Percentiles rank a stretch among this genome's conserved stretches.
Evolutionary conservation across 2,797 vertebrate genomes (phyloP).

Genomic region (Allobates femoralis): DNA sequence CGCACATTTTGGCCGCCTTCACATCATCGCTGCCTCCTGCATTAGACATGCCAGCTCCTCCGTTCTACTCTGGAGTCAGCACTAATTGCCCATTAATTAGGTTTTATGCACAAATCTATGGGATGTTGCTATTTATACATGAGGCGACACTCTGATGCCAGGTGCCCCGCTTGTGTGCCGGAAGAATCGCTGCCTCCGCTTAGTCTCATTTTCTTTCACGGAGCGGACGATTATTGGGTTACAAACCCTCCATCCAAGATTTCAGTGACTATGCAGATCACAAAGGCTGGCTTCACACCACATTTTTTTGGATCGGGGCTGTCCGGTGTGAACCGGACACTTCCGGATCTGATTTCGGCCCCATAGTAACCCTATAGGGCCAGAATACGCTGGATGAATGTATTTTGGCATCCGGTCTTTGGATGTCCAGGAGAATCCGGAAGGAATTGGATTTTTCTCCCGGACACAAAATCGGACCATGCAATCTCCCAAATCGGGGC

Average conservation of each 20-base stretch:
- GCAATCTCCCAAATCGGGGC: too few relatives aligned
- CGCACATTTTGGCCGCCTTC: too few relatives aligned
- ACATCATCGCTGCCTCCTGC: neutral
- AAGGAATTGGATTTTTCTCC: too few relatives aligned
- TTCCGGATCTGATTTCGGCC: too few relatives aligned
- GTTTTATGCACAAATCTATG: neutral
- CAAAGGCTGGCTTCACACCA: neutral
- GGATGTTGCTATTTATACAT: neutral
- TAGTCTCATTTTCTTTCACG: neutral
- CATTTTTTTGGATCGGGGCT: too few relatives aligned
- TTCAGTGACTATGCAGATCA: neutral
- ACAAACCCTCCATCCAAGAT: neutral
- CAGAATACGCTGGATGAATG: too few relatives aligned
- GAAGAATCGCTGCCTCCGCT: neutral
- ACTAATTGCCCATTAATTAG: constrained; percentile 13
- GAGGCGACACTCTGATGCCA: neutral
- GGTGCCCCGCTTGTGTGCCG: neutral
- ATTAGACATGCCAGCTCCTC: neutral
- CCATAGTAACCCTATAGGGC: too few relatives aligned
- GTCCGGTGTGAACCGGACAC: too few relatives aligned
- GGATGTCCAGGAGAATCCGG: too few relatives aligned
- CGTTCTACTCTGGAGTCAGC: neutral
- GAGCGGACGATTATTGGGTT: neutral
- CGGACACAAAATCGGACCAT: too few relatives aligned
- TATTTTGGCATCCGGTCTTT: too few relatives aligned